Evolutionary conservation across 2,888 invertebrate genomes (phyloP), one percentile per base, ranked within the genome.

Genomic region (Physocephala rufipes): DNA sequence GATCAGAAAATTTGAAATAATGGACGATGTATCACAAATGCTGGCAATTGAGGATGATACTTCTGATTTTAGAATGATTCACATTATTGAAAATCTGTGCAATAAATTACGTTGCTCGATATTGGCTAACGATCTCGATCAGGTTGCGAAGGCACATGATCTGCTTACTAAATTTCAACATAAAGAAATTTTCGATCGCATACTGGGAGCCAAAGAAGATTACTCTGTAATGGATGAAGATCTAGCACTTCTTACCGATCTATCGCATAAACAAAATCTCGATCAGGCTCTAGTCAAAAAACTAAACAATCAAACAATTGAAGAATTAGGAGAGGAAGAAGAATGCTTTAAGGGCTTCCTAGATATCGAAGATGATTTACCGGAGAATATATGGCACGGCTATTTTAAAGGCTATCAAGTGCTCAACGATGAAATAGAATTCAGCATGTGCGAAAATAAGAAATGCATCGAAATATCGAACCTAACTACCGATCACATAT

Each of bases 381-480:
- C 63, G 0, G 53, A 67, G 3, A 74, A 77, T 64, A 28, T 55
- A 2, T 83, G 83, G 83, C 78, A 79, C 36, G 81, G 79, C 4
- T 79, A 58, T 53, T 82, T 83, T 16, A 67, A 64, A 0, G 83
- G 81, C 5, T 83, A 75, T 53, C 72, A 81, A 43, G 79, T 82
- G 5, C 67, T 83, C 12, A 71, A 43, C 58, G 58, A 73, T 16
- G 76, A 76, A 0, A 65, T 74, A 0, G 74, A 76, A 24, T 7
- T 75, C 3, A 73, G 73, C 19, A 61, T 73, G 7, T 77, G 73
- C 49, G 81, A 77, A 53, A 80, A 76, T 45, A 79, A 77, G 47
- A 80, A 83, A 36, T 82, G 83, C 71, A 72, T 83, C 36, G 78
- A 81, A 30, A 68, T 83, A 12, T 64, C 70, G 3, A 15, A 63